Percentiles rank a stretch among this genome's conserved stretches.
Evolutionary conservation across 92 coral and sea anemone species (phyloP).

Genomic region (Montipora capitata): DNA sequence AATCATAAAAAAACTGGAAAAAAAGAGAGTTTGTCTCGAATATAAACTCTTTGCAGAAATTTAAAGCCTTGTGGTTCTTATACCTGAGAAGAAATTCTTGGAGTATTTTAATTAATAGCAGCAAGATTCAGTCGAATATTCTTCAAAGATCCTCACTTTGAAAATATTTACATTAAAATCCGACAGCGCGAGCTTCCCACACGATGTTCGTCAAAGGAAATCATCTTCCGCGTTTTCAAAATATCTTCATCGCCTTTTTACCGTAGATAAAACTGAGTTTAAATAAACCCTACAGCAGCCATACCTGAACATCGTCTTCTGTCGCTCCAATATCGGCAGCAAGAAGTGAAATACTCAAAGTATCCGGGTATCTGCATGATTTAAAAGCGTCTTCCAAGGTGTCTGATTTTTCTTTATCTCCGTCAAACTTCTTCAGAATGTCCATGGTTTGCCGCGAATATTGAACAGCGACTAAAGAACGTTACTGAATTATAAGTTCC

Average conservation of each 20-base stretch:
- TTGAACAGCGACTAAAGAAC: neutral
- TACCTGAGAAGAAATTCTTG: neutral
- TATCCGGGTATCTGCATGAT: conserved; percentile 80
- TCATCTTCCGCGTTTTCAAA: neutral
- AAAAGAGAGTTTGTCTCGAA: neutral
- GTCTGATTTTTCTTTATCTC: conserved; percentile 61
- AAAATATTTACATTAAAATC: neutral
- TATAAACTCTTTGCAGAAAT: neutral
- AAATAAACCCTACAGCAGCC: no score
- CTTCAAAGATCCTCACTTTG: neutral
- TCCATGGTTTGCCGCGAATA: conserved; percentile 9
- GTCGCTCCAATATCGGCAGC: conserved; percentile 87
- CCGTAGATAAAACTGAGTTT: no score
- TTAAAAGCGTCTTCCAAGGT: conserved; percentile 79
- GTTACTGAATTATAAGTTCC: neutral
- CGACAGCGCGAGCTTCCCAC: neutral
- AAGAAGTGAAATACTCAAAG: conserved; percentile 66
- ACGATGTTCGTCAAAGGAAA: neutral
- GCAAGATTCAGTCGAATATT: neutral
- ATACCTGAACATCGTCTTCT: conserved; percentile 80
- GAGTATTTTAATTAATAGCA: neutral
- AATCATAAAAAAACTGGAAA: no score
- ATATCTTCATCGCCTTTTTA: neutral
- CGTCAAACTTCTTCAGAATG: conserved; percentile 61
- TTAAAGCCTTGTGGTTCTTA: neutral